Conservation (phyloP, 2,113 vertebrate species). For the Trichechus manatus region DNA sequence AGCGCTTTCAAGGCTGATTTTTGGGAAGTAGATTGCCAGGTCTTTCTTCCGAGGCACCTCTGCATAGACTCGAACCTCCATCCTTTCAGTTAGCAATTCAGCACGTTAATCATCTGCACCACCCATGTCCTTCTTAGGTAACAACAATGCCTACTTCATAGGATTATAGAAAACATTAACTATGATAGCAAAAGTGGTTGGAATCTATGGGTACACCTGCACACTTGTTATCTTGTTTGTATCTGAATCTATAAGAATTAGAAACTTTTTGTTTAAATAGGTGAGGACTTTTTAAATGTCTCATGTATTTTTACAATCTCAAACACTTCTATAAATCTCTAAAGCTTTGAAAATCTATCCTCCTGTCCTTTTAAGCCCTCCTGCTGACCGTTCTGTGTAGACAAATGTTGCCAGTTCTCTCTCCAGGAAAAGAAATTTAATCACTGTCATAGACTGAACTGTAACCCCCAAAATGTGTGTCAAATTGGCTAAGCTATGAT, state of each 20-base stretch:
- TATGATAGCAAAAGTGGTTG: too few relatives aligned
- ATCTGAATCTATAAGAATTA: not conserved
- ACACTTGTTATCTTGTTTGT: not conserved
- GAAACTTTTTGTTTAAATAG: not conserved
- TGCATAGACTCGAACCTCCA: too few relatives aligned
- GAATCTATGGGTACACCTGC: fast-evolving
- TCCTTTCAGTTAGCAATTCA: too few relatives aligned
- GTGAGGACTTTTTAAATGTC: not conserved
- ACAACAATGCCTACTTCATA: not conserved
- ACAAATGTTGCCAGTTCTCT: not conserved
- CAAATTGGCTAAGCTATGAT: too few relatives aligned
- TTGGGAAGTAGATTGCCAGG: too few relatives aligned
- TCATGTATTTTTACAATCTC: not conserved
- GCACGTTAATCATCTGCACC: too few relatives aligned
- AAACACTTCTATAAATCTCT: not conserved
- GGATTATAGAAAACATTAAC: not conserved
- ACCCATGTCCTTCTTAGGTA: not conserved
- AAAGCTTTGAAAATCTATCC: not conserved
- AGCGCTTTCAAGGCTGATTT: too few relatives aligned
- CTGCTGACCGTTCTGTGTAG: not conserved
- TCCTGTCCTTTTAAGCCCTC: not conserved
- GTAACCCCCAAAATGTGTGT: too few relatives aligned
- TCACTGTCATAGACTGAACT: not conserved
- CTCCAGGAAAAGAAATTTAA: slow-evolving; percentile 15
- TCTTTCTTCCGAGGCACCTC: too few relatives aligned